A percentile compares a stretch with the other conserved stretches of the same genome.
These are phyloP conservation scores for Liasis olivaceus DNA, from an alignment of 2,797 vertebrate species.

Conservation along the genomic window DNA sequence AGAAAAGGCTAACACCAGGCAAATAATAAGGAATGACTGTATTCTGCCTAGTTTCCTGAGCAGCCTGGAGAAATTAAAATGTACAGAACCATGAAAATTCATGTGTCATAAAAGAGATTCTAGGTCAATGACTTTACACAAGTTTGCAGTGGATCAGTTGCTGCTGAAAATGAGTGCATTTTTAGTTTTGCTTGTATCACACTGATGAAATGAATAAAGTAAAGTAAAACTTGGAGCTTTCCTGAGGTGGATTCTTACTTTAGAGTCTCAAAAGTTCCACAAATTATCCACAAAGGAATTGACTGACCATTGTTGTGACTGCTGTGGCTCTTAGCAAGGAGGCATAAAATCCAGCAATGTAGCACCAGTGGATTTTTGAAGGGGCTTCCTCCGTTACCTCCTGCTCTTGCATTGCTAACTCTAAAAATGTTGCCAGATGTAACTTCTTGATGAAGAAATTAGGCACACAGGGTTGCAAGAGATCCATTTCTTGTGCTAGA, in stretches of 20 bases:
- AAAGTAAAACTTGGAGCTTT: conserved; percentile 18
- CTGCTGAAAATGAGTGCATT: background rate
- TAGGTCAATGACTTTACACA: background rate
- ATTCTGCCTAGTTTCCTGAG: background rate
- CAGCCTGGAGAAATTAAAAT: background rate
- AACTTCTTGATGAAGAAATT: background rate
- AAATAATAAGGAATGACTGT: background rate
- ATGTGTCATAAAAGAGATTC: background rate
- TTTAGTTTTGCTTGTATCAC: background rate
- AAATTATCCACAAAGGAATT: background rate
- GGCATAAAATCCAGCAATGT: background rate
- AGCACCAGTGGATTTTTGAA: background rate
- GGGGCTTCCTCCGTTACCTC: background rate
- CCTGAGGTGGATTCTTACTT: background rate
- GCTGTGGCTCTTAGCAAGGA: background rate
- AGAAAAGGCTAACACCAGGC: background rate
- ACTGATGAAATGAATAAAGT: conserved; percentile 12
- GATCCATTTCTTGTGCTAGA: background rate
- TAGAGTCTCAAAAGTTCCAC: background rate
- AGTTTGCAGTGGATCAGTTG: background rate
- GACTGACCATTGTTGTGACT: background rate
- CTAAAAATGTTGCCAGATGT: background rate
- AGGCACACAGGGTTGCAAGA: background rate
- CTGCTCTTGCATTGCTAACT: background rate
- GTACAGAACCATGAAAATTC: background rate